Conservation (phyloP, 1,140 invertebrate species). For the Listronotus oregonensis region DNA sequence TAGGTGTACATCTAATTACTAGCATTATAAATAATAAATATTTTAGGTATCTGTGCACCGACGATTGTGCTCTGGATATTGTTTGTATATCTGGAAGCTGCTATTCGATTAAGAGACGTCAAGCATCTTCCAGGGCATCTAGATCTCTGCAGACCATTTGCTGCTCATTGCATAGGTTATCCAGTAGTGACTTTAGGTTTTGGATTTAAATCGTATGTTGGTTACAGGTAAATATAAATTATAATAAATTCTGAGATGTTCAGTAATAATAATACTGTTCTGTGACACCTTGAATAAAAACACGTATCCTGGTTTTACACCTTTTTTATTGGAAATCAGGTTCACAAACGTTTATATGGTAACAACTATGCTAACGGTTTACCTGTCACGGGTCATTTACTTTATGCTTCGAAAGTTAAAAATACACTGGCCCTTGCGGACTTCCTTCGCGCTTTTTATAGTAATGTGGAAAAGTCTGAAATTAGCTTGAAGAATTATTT, state of each 20-base stretch:
- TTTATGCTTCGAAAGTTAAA: no score
- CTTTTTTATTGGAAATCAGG: no score
- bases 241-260: background rate
- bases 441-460: no score
- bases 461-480: no score
- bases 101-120: conserved; percentile 83
- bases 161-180: conserved; percentile 97
- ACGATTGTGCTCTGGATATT: conserved; percentile 93
- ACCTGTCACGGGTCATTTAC: no score
- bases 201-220: conserved; percentile 94
- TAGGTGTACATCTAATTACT: no score
- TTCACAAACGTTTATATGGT: no score
- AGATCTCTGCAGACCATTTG: conserved; percentile 96
- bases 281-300: background rate
- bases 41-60: conserved; percentile 81
- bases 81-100: conserved; percentile 95
- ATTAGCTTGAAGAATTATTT: no score
- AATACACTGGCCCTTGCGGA: no score
- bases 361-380: no score
- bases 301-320: no score
- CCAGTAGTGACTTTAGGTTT: conserved; percentile 96
- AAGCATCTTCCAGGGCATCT: conserved; percentile 88
- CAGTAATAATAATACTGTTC: background rate
- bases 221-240: conserved; percentile 61
- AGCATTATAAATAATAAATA: no score